Conservation (phyloP, 2,888 invertebrate species). For the Dasypogon diadema region DNA sequence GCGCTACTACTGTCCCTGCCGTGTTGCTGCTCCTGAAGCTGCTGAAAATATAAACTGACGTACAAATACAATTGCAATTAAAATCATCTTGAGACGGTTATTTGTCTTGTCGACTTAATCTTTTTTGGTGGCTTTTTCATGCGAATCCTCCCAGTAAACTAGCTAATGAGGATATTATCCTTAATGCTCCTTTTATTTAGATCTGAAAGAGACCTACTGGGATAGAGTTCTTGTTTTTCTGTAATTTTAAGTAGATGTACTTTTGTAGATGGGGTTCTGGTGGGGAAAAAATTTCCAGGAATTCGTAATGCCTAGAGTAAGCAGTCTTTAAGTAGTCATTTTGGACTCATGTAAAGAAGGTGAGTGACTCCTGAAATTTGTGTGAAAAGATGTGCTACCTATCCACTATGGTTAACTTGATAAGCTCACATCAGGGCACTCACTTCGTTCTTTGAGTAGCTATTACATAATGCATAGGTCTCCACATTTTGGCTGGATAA, state of each 20-base stretch:
- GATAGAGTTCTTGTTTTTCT: background rate
- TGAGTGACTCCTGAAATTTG: too few relatives aligned
- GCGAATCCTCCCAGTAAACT: conserved; percentile 51
- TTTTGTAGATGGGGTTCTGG: too few relatives aligned
- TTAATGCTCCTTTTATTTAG: conserved; percentile 55
- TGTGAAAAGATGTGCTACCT: too few relatives aligned
- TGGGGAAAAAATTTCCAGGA: background rate
- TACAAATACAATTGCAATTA: conserved; percentile 52
- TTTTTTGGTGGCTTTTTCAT: conserved; percentile 53
- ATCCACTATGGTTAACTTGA: too few relatives aligned
- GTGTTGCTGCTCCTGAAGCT: background rate
- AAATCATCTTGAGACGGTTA: conserved; percentile 47
- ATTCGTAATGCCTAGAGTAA: too few relatives aligned
- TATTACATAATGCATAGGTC: too few relatives aligned
- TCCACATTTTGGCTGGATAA: too few relatives aligned
- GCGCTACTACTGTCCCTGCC: conserved; percentile 16
- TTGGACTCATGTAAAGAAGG: too few relatives aligned
- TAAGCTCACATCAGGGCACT: too few relatives aligned
- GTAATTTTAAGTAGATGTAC: background rate
- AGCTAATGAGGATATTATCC: conserved; percentile 56
- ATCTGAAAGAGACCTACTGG: conserved; percentile 19
- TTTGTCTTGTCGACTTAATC: conserved; percentile 56
- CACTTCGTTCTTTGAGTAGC: too few relatives aligned
- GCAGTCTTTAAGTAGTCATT: too few relatives aligned
- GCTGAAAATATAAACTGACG: conserved; percentile 44